Evolutionary conservation across 2,797 vertebrate species (phyloP), one percentile per base, ranked within the genome.

Genomic region (Craterocephalus amniculus): DNA sequence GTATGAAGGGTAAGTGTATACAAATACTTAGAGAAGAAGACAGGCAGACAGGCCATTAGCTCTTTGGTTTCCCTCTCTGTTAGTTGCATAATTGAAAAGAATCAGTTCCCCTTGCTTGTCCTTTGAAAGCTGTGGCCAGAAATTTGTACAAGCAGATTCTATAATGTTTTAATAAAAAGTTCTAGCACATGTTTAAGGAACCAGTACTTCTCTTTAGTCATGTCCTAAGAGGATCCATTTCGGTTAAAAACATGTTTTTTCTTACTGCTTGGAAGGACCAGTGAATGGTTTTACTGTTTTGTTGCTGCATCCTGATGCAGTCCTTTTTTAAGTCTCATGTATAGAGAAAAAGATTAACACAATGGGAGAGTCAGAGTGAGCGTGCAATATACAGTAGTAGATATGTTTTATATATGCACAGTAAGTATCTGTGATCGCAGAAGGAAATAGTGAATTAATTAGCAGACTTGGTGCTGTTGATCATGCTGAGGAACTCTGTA

Each of bases 1-100:
- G 97, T 78, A 98, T 99, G 96, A 99, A 99, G 96, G 97, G 98
- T 99, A 95, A 88, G 94, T 86, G 76, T 51, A 34, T 74, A 63
- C 60, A 65, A 59, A 86, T 40, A 60, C 48, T 24, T 59, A 71
- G 64, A 63, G 51, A 2, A n/a, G 49, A 74, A 52, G 60, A 76
- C 52, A 38, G 55, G 22, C 70, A 58, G 56, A 20, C 48, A 59
- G 69, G 36, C 62, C 24, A 57, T 74, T 67, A 55, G 68, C 82
- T 84, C 71, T 76, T 58, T 79, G 78, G 78, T 40, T 18, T 5
- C 13, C 43, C 56, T 88, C 86, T 74, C 84, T 80, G 77, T 69
- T 56, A 29, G 66, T 84, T 88, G 83, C 74, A 62, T 90, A 83
- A 87, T 43, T 38, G 67, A 62, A 60, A 35, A 29, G 43, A 73